phyloP scores from a whole-genome alignment of 2,797 vertebrate genomes.

The Alosa sapidissima region DNA sequence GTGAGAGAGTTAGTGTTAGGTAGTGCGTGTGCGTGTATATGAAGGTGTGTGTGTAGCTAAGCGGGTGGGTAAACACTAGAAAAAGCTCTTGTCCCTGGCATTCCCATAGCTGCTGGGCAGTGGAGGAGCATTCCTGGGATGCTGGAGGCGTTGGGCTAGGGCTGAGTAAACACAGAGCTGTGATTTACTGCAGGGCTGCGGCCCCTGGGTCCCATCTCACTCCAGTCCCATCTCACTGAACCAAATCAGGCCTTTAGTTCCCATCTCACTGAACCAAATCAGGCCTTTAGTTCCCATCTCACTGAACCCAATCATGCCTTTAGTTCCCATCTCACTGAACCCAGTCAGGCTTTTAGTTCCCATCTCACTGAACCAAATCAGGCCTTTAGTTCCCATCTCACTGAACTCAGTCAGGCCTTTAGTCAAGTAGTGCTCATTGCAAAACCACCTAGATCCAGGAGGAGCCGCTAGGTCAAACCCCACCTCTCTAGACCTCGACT shows the following conservation, averaged over 20 bases:
- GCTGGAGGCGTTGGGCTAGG: constrained; percentile 21
- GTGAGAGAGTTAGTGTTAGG: background rate
- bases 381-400: background rate
- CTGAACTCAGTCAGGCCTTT: background rate
- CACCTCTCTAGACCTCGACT: too few relatives aligned
- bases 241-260: background rate
- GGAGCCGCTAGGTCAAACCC: too few relatives aligned
- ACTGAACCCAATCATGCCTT: background rate
- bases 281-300: background rate
- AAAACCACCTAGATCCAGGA: too few relatives aligned
- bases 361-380: background rate
- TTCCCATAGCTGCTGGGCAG: constrained; percentile 24
- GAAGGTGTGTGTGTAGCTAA: background rate
- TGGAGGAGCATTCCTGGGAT: constrained; percentile 38
- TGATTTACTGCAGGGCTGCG: constrained; percentile 30
- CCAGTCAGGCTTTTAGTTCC: background rate
- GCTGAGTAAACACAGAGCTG: constrained; percentile 45
- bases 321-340: constrained; percentile 14
- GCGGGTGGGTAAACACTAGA: constrained; percentile 17
- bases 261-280: background rate
- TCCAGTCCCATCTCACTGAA: background rate
- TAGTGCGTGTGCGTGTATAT: background rate
- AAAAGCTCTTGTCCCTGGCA: constrained; percentile 29
- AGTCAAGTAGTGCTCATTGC: too few relatives aligned
- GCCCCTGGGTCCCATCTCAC: constrained; percentile 32